Base-by-base conservation (phyloP, 2,888 invertebrate species). In the Torymus tubicola region DNA sequence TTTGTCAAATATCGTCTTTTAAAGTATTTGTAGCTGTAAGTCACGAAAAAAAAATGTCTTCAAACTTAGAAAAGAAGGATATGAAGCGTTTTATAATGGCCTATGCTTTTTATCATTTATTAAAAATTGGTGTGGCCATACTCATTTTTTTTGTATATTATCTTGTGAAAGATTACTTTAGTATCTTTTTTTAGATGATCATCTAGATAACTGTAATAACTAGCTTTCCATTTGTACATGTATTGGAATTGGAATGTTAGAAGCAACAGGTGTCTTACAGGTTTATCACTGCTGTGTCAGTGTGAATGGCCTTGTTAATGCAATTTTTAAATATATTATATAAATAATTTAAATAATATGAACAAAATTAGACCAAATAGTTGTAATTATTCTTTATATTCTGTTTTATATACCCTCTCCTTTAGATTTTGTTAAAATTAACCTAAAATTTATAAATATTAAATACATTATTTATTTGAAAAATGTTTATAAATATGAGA, bases 101-200 rank as follows among this genome's bases (percentile, higher is more conserved):
- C 52, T 82, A 82, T 75, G 68, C 64, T 13, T 80, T 82, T 3
- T 82, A 82, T 72, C 82, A 82, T 31, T 16, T 82, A 14, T 53
- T 82, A 12, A 82, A 82, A 72, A 60, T 82, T 64, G 71, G 31
- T 53, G 82, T 71, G 18, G 82, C 50, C 53, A 18, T 82, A 68
- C 24, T 82, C 50, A 18, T 82, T 63, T 82, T 64, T 78, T 53
- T 78, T 53, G 31, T 78, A 68, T 82, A 67, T 71, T 12, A 14
- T 16, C 57, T 18, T 24, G 5, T 80, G 61, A 82, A 78, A 76
- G 73, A 75, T 61, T 80, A 78, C 69, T 74, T 78, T 42, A 74
- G 50, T 71, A 67, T 79, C 61, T 76, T 42, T 21, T 69, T 52
- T 75, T 81, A 81, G 70, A 64, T 79, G 60, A 76, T 76, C 57